These are phyloP conservation scores for Pseudolaguvia tuberculata DNA, from an alignment of 2,113 vertebrate genomes.

Conservation along the genomic window DNA sequence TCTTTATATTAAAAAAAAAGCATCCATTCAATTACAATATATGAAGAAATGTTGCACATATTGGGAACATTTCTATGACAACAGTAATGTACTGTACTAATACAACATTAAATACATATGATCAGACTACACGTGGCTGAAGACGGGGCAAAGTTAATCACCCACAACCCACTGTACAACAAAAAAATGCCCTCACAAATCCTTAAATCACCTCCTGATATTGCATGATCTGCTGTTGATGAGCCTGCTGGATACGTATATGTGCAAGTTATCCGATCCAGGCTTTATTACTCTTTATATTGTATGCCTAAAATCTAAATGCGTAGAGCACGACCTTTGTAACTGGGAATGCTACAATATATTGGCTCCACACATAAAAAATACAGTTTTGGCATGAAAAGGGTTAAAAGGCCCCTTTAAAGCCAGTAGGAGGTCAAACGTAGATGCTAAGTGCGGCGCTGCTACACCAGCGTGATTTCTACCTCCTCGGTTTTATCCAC, in stretches of 20 bases:
- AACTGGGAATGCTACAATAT: not conserved
- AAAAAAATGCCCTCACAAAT: constrained; percentile 39
- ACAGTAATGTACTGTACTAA: constrained; percentile 99
- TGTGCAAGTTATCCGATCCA: constrained; percentile 59
- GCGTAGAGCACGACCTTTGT: constrained; percentile 8
- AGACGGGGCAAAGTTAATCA: constrained; percentile 44
- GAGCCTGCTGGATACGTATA: constrained; percentile 26
- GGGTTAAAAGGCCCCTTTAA: constrained; percentile 60
- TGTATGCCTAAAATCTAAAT: not conserved
- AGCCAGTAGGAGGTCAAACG: constrained; percentile 48
- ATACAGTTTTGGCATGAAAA: constrained; percentile 53
- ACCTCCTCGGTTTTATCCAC: constrained; percentile 92
- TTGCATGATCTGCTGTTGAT: constrained; percentile 28
- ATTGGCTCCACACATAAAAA: constrained; percentile 22
- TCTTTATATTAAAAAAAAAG: constrained; percentile 66
- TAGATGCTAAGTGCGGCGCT: constrained; percentile 40
- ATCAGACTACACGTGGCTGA: constrained; percentile 65
- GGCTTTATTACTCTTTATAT: constrained; percentile 9
- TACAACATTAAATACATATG: constrained; percentile 75
- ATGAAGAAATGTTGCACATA: constrained; percentile 67
- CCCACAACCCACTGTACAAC: constrained; percentile 51
- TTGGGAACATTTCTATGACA: constrained; percentile 79
- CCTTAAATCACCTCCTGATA: constrained; percentile 44
- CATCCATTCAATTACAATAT: constrained; percentile 67
- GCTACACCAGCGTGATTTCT: constrained; percentile 95